A percentile compares a stretch with the other conserved stretches of the same genome.
These are phyloP conservation scores for Delichon dasypus DNA, from an alignment of 2,797 vertebrate genomes.

Conservation along the genomic window DNA sequence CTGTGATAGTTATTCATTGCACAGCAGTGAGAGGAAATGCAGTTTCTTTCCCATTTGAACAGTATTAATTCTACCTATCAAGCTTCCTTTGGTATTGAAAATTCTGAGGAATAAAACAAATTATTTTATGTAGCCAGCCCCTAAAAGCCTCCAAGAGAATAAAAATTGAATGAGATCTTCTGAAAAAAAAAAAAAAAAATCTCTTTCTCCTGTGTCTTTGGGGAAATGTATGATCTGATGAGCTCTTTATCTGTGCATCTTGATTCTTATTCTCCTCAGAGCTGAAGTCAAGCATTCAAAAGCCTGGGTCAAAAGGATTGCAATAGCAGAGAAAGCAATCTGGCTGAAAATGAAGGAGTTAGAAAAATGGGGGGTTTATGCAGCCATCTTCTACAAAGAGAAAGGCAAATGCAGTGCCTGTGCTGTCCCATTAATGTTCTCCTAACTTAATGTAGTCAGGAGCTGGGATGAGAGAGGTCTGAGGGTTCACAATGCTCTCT, in stretches of 20 bases:
- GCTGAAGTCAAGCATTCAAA: background rate
- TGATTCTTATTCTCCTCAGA: constrained; percentile 3
- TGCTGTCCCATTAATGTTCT: background rate
- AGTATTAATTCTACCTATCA: background rate
- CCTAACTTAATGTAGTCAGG: background rate
- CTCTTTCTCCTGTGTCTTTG: background rate
- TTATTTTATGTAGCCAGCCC: background rate
- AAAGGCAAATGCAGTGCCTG: background rate
- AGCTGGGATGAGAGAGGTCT: background rate
- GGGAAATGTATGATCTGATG: background rate
- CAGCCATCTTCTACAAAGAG: background rate
- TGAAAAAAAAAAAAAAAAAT: background rate
- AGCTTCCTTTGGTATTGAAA: background rate
- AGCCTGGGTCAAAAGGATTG: constrained; percentile 13
- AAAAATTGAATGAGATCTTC: background rate
- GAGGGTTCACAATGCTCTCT: background rate
- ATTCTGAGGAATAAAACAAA: background rate
- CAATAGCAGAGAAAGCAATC: background rate
- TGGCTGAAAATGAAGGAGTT: background rate
- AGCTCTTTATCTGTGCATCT: background rate
- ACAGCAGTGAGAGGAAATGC: background rate
- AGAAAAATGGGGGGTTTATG: background rate
- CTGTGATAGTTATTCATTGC: background rate
- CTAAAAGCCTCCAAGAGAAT: background rate
- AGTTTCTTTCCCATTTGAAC: background rate